phyloP scores from a whole-genome alignment of 2,888 invertebrate species.

The Drosophila mimica region DNA sequence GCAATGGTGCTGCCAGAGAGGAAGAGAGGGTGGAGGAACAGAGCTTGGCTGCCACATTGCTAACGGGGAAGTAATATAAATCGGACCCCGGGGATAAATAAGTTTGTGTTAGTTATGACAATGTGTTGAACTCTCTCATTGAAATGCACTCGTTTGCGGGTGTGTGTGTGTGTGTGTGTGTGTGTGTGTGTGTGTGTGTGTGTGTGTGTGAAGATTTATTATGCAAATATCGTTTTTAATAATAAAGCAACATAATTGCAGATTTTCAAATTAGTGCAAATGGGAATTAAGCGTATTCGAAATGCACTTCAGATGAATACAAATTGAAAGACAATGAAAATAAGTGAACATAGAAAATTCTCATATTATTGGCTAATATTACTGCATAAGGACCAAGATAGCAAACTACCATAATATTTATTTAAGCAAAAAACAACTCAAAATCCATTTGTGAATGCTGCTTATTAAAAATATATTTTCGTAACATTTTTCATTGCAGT shows the following conservation, averaged over 20 bases:
- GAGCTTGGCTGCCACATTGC: conserved; percentile 48
- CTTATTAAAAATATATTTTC: conserved; percentile 40
- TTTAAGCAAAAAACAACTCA: background rate
- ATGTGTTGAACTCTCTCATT: conserved; percentile 39
- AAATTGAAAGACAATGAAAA: background rate
- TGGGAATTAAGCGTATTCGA: conserved; percentile 4
- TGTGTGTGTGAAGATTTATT: conserved; percentile 40
- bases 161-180: conserved; percentile 12
- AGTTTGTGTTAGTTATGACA: conserved; percentile 81
- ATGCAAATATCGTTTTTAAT: conserved; percentile 58
- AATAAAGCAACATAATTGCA: conserved; percentile 40
- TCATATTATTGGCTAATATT: background rate
- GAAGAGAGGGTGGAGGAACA: background rate
- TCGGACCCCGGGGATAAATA: conserved; percentile 78
- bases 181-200: conserved; percentile 10
- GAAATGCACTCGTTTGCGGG: conserved; percentile 48
- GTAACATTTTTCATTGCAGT: conserved; percentile 47
- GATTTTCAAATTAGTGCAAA: conserved; percentile 8
- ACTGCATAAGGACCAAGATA: background rate
- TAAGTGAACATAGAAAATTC: background rate
- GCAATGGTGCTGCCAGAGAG: conserved; percentile 18
- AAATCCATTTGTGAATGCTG: conserved; percentile 25
- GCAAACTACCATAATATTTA: background rate
- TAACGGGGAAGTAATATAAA: conserved; percentile 80
- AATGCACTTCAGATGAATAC: background rate